Percentiles rank a stretch among this genome's conserved stretches.
These are phyloP conservation scores for Caloenas nicobarica DNA, from an alignment of 2,113 vertebrate species.

Conservation along the genomic window DNA sequence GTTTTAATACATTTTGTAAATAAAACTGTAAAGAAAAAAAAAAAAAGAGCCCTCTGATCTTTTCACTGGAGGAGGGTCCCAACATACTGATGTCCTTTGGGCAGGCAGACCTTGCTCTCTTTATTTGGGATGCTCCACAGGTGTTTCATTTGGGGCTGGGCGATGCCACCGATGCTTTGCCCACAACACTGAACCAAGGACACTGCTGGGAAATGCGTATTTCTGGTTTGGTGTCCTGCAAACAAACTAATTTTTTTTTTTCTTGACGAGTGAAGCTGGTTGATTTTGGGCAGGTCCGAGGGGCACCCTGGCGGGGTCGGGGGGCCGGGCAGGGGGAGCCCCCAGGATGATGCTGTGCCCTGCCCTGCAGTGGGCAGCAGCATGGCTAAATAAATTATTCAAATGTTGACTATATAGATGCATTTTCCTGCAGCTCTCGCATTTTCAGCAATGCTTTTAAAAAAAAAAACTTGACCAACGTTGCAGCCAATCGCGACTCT, in stretches of 20 bases:
- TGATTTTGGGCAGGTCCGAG: background rate
- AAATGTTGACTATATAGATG: background rate
- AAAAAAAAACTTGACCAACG: background rate
- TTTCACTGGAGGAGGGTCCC: background rate
- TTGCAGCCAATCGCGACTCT: background rate
- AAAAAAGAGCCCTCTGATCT: background rate
- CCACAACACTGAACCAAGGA: background rate
- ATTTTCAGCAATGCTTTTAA: background rate
- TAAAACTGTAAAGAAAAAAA: constrained; percentile 96
- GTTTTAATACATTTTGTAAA: constrained; percentile 99
- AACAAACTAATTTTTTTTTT: background rate
- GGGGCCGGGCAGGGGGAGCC: background rate
- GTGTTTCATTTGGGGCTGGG: rapidly evolving
- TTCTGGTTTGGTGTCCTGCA: background rate
- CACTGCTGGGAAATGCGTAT: rapidly evolving
- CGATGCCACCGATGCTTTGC: rapidly evolving
- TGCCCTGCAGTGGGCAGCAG: background rate
- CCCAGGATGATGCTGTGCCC: rapidly evolving
- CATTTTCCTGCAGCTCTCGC: background rate
- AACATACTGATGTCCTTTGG: background rate
- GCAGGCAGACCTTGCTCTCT: background rate
- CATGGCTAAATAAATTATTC: rapidly evolving
- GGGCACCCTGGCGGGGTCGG: background rate
- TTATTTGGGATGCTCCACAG: background rate
- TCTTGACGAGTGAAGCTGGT: background rate